Evolutionary conservation across 1,140 invertebrate genomes (phyloP), one percentile per base, ranked within the genome.

Genomic region (Chironomus striatipennis): DNA sequence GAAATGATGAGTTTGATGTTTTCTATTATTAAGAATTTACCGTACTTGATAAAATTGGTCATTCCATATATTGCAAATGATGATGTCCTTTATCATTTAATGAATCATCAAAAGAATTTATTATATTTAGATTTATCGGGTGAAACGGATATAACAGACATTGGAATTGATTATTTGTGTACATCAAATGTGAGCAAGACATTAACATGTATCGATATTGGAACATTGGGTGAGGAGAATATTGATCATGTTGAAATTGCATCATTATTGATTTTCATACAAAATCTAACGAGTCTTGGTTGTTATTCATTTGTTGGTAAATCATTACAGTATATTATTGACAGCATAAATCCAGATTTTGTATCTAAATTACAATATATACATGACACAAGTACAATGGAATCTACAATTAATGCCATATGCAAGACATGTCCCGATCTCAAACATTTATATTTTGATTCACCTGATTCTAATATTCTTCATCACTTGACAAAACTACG

Each of bases 61-160:
- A 88, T 90, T 76, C 88, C 89, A 0, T 88, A 89, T 74, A 90
- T 89, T 76, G 88, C 89, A 10, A 88, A 89, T 76, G 89, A 90
- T 79, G 85, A 87, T 79, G 83, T 90, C 18, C 82, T 90, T 73
- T 86, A 89, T 77, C 84, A 84, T 74, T 86, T 89, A 18, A 83
- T 83, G 15, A 83, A 85, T 76, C 81, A 85, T 73, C 86, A 86
- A 73, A 84, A 83, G 72, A 84, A 85, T 34, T 79, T 90, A 73
- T 85, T 86, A 76, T 81, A 88, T 7, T 77, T 89, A 4, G 88
- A 90, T 76, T 85, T 90, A 42, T 89, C 87, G 1, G 88, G 88
- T 3, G 88, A 90, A 78, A 87, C 86, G 4, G 86, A 88, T 77
- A 86, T 88, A 42, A 87, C 86, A 2, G 86, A 87, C 77, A 87